Percentiles rank a stretch among this genome's conserved stretches.
Evolutionary conservation across 2,888 invertebrate genomes (phyloP).

Genomic region (Aspidapion aeneum): DNA sequence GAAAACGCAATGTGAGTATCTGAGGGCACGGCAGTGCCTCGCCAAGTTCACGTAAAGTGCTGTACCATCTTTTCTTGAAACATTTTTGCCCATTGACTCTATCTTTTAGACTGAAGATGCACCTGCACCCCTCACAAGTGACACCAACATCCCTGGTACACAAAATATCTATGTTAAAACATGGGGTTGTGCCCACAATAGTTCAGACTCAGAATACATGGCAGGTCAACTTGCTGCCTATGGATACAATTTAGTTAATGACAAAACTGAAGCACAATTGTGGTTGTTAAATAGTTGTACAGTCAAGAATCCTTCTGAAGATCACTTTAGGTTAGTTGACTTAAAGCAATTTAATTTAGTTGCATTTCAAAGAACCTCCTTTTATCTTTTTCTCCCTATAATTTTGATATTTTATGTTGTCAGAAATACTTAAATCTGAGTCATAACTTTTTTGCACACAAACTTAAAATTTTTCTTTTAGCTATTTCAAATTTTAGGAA

Average conservation of each 20-base stretch:
- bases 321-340: conserved; percentile 71
- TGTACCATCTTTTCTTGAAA: too few species aligned
- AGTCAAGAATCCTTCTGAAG: conserved; percentile 96
- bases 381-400: neutral
- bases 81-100: neutral
- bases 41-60: too few species aligned
- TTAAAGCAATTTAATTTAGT: conserved; percentile 6
- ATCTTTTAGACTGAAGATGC: conserved; percentile 6
- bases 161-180: conserved; percentile 85
- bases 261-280: conserved; percentile 79
- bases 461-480: too few species aligned
- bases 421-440: neutral
- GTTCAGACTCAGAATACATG: conserved; percentile 98
- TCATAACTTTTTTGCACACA: too few species aligned
- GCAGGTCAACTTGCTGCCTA: conserved; percentile 87
- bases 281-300: conserved; percentile 98
- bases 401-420: neutral
- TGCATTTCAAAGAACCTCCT: neutral
- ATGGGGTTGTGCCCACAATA: conserved; percentile 98
- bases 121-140: conserved; percentile 21
- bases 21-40: too few species aligned
- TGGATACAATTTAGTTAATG: conserved; percentile 81
- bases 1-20: conserved; percentile 21
- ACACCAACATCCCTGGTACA: conserved; percentile 60
- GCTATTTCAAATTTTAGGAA: conserved; percentile 58